Evolutionary conservation across 1,140 invertebrate species (phyloP).

Genomic region (Choristoneura fumiferana): DNA sequence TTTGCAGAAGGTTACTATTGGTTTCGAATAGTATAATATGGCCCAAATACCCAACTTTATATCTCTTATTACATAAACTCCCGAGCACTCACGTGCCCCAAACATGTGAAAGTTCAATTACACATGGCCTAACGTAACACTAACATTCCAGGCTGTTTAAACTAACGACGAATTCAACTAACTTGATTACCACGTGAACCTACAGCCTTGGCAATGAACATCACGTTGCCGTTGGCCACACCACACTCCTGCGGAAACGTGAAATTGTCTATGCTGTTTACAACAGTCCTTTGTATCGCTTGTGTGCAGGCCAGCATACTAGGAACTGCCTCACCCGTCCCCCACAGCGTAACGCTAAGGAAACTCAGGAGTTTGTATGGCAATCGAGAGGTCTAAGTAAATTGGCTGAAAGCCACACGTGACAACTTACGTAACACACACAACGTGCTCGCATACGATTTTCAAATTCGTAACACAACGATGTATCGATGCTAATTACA

Average conservation of each 20-base stretch:
- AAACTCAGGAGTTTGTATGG: neutral
- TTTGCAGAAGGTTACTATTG: too few species aligned
- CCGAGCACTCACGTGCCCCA: neutral
- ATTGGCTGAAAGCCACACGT: constrained; percentile 1
- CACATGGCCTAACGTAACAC: neutral
- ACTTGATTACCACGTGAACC: constrained; percentile 10
- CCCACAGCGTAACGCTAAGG: neutral
- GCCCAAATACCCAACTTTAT: too few species aligned
- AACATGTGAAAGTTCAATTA: neutral
- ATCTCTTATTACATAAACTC: too few species aligned
- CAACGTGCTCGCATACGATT: constrained; percentile 8
- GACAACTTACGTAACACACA: constrained; percentile 2
- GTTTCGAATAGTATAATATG: too few species aligned
- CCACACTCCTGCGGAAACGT: neutral
- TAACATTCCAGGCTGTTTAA: neutral
- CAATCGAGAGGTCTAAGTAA: neutral
- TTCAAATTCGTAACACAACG: constrained; percentile 13
- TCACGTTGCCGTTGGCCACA: neutral
- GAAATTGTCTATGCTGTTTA: neutral
- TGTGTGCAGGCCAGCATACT: neutral
- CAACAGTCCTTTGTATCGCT: neutral
- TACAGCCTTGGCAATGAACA: constrained; percentile 2
- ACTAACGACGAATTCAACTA: neutral
- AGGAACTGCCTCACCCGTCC: neutral
- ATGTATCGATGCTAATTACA: too few species aligned